A percentile compares a stretch with the other conserved stretches of the same genome.
phyloP scores from a whole-genome alignment of 2,113 vertebrate species.

The Gallinago undulata region DNA sequence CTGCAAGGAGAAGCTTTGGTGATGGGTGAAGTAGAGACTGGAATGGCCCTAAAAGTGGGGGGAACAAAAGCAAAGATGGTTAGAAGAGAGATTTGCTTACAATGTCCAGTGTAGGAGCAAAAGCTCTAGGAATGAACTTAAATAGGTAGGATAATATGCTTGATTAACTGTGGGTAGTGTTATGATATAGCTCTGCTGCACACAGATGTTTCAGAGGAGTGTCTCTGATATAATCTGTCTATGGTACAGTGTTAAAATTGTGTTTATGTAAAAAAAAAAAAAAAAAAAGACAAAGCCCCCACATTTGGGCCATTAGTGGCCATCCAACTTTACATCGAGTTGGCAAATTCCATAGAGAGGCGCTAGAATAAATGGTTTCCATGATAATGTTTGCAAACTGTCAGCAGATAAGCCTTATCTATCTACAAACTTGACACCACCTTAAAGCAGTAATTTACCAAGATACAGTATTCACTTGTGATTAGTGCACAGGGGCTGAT shows the following conservation, averaged over 20 bases:
- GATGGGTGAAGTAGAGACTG: neutral
- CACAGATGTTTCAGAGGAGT: neutral
- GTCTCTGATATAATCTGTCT: neutral
- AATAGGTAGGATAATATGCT: neutral
- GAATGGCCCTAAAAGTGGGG: neutral
- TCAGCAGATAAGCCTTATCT: neutral
- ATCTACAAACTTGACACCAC: neutral
- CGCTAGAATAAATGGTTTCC: neutral
- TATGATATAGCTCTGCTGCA: neutral
- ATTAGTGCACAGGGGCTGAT: neutral
- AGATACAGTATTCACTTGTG: neutral
- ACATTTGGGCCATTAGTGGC: neutral
- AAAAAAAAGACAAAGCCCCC: no score
- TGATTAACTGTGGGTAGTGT: neutral
- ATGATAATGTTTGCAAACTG: neutral
- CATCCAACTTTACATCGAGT: fast-evolving
- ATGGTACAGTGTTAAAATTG: neutral
- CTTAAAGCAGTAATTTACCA: neutral
- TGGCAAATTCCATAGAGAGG: neutral
- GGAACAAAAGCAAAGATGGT: neutral
- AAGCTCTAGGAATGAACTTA: neutral
- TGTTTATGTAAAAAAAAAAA: neutral
- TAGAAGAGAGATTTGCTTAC: neutral
- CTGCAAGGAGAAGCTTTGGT: neutral
- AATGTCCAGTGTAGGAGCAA: neutral